These are phyloP conservation scores for Crenuchus spilurus DNA, from an alignment of 2,797 vertebrate species.

Conservation along the genomic window DNA sequence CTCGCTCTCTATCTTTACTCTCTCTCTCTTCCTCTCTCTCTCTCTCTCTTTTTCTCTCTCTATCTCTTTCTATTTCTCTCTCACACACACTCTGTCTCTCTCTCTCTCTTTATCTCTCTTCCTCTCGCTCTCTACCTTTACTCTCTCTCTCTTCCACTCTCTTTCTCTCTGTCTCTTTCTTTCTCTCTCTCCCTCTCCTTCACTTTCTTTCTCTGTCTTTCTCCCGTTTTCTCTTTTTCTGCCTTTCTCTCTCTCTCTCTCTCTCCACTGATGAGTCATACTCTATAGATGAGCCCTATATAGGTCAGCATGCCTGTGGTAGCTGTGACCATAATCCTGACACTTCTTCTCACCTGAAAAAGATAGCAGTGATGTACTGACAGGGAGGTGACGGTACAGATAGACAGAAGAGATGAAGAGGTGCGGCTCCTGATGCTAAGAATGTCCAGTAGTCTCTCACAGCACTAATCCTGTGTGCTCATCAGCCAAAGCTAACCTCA, in stretches of 20 bases:
- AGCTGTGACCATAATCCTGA: slow-evolving; percentile 30
- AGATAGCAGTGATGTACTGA: neutral
- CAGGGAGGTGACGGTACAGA: neutral
- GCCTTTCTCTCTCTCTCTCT: neutral
- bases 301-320: slow-evolving; percentile 20
- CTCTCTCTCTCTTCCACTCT: neutral
- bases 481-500: too few species aligned
- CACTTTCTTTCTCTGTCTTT: too few species aligned
- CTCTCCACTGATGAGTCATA: slow-evolving; percentile 22
- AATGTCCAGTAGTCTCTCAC: neutral
- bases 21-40: slow-evolving; percentile 6
- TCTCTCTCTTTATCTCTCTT: neutral
- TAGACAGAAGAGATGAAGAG: slow-evolving; percentile 11
- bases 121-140: too few species aligned
- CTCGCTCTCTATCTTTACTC: neutral
- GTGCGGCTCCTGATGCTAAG: too few species aligned
- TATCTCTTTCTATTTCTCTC: neutral
- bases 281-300: neutral
- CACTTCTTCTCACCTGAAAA: slow-evolving; percentile 27
- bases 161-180: neutral
- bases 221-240: neutral
- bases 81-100: neutral
- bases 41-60: slow-evolving; percentile 11
- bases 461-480: too few species aligned
- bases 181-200: slow-evolving; percentile 1